Evolutionary conservation across 35 echinoderm and acorn worm species (phyloP), one percentile per base, ranked within the genome.

Genomic region (Apostichopus japonicus): DNA sequence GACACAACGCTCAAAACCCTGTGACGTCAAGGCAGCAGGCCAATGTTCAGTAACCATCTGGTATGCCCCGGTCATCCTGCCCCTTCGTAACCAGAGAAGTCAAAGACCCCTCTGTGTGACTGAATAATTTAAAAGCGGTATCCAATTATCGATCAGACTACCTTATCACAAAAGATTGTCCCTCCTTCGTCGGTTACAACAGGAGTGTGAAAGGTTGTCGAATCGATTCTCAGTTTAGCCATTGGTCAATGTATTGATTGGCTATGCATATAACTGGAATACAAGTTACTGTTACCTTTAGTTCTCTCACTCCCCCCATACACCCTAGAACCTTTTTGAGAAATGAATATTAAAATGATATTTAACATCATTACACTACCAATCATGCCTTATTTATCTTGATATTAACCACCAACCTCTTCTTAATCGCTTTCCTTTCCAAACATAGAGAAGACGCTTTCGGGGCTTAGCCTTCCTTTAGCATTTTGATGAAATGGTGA

Each of bases 251-350:
- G 33, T 55, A 83, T 83, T 52, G 79, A 83, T 83, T 52, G 79
- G 54, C 54, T 24, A 55, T 83, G 79, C 24, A 83, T 83, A 83
- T 83, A 83, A 83, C 79, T 83, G 79, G 33, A 44, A 44, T 44
- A 44, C 2, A 44, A 44, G 33, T 44, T 44, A 44, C 33, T 44
- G 33, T 44, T 44, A 44, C 33, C 33, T 44, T 44, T 44, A 44
- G 33, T 44, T 44, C 33, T 44, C 33, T 44, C 33, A 44, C 33
- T 44, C 33, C 33, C 33, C 33, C 33, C 33, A 44, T 44, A 44
- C 27, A 33, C 33, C 2, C 33, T 44, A 44, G 33, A 44, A 44
- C 33, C 3, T 44, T 44, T 44, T 44, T 44, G 3, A 44, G 33
- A 44, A 44, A 44, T 4, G 33, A 44, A 44, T 33, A 44, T 67